phyloP scores from a whole-genome alignment of 1,140 invertebrate species.

The Zaprionus davidi region DNA sequence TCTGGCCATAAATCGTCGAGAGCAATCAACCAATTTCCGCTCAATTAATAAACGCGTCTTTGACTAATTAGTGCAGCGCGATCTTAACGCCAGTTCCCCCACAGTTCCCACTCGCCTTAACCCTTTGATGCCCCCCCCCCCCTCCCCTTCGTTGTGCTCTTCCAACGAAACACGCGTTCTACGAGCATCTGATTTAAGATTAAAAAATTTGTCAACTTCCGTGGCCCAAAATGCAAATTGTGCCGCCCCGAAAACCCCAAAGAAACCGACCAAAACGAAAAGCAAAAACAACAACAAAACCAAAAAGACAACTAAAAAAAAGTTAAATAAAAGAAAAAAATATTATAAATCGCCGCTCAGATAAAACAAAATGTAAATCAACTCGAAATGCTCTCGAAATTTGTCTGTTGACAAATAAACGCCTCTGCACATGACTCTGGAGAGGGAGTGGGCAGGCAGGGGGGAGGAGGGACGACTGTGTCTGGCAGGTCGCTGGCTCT shows the following conservation, averaged over 20 bases:
- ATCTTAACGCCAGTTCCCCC: slow-evolving; percentile 41
- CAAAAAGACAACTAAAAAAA: slow-evolving; percentile 7
- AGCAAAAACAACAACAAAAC: slow-evolving; percentile 6
- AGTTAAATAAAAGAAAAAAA: slow-evolving; percentile 31
- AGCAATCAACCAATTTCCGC: slow-evolving; percentile 72
- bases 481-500: neutral
- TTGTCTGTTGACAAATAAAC: slow-evolving; percentile 76
- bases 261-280: slow-evolving; percentile 18
- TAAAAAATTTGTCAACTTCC: slow-evolving; percentile 71
- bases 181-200: slow-evolving; percentile 28
- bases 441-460: neutral
- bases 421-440: slow-evolving; percentile 59
- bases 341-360: slow-evolving; percentile 66
- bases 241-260: slow-evolving; percentile 1
- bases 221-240: slow-evolving; percentile 49
- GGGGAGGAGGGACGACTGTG: no score
- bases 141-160: neutral
- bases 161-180: slow-evolving; percentile 41
- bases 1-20: slow-evolving; percentile 40
- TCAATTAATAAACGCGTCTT: slow-evolving; percentile 64
- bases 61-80: slow-evolving; percentile 70
- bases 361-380: slow-evolving; percentile 68
- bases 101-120: neutral
- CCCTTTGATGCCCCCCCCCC: neutral
- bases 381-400: slow-evolving; percentile 69